Percentiles rank a stretch among this genome's conserved stretches.
phyloP scores from a whole-genome alignment of 2,797 vertebrate species.

The Sarcophilus harrisii region DNA sequence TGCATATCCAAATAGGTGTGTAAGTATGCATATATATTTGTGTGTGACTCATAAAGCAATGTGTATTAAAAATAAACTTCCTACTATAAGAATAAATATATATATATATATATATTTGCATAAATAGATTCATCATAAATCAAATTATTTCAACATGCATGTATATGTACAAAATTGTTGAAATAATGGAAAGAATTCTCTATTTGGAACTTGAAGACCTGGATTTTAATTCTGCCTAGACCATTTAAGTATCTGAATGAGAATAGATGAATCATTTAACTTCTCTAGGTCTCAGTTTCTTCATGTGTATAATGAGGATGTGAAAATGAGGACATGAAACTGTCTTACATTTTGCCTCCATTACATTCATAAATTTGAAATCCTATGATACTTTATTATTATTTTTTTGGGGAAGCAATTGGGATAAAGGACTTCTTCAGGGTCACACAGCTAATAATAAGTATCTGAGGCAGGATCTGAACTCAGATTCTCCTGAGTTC shows the following conservation, averaged over 20 bases:
- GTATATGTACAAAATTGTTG: not conserved
- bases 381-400: not conserved
- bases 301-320: not conserved
- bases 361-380: not conserved
- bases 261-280: not conserved
- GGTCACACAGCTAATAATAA: too few relatives aligned
- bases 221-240: not conserved
- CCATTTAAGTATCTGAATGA: not conserved
- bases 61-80: too few relatives aligned
- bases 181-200: not conserved
- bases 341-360: not conserved
- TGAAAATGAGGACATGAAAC: not conserved
- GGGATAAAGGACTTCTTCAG: too few relatives aligned
- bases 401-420: not conserved
- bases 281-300: not conserved
- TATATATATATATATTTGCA: too few relatives aligned
- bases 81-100: too few relatives aligned
- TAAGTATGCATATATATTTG: not conserved
- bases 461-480: too few relatives aligned
- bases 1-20: not conserved
- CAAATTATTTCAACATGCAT: not conserved
- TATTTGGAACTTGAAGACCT: not conserved
- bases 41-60: too few relatives aligned
- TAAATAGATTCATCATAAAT: not conserved
- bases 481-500: too few relatives aligned